These are phyloP conservation scores for Trachelus stipa DNA, from an alignment of 2,888 invertebrate genomes.

Conservation along the genomic window DNA sequence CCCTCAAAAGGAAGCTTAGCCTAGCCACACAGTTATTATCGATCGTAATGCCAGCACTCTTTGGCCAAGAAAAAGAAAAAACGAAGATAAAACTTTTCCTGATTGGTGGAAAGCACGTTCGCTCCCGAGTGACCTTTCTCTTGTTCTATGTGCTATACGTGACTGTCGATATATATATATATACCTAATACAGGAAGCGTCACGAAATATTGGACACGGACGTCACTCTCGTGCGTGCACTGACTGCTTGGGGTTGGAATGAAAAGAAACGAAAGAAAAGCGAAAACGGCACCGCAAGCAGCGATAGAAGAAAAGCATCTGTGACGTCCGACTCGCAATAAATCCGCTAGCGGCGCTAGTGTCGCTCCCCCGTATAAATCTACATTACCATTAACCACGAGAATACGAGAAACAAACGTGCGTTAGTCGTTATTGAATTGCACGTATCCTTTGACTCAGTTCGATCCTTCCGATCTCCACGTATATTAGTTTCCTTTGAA, in stretches of 20 bases:
- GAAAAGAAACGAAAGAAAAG: not conserved
- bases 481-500: too few relatives aligned
- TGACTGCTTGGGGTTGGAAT: not conserved
- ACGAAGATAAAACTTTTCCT: not conserved
- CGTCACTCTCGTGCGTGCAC: not conserved
- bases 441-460: not conserved
- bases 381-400: not conserved
- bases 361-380: not conserved
- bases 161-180: not conserved
- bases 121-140: not conserved
- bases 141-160: not conserved
- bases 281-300: not conserved
- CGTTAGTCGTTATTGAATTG: not conserved
- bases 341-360: too few relatives aligned
- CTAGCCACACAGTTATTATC: not conserved
- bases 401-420: not conserved
- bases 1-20: not conserved
- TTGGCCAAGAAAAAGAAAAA: not conserved
- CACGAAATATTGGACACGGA: not conserved
- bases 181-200: not conserved
- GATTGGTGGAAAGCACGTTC: not conserved
- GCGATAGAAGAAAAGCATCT: not conserved
- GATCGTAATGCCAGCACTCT: not conserved
- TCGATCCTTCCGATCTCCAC: too few relatives aligned
- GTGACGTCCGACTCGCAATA: too few relatives aligned